Evolutionary conservation across 2,113 vertebrate genomes (phyloP), one percentile per base, ranked within the genome.

Genomic region (Ibidorhyncha struthersii): DNA sequence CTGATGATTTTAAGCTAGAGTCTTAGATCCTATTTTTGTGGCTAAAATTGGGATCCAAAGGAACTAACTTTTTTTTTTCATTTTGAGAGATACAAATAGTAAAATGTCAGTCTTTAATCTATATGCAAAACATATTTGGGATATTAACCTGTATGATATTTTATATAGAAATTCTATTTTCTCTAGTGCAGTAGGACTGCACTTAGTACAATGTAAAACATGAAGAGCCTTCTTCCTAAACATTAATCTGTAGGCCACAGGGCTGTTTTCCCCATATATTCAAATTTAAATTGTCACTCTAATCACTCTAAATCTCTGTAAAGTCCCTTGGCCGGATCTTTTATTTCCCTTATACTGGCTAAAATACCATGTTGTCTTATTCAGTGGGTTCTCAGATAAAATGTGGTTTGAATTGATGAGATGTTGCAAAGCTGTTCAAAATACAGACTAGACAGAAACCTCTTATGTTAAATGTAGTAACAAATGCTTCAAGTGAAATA

Each of bases 361-460:
- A 66, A 90, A 66, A 23, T 0, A 11, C 2, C 14, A 18, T 45
- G 29, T 90, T 80, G 66, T 77, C 67, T 77, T 93, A 95, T 96
- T 94, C 70, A 86, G 58, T 83, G 50, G 12, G 14, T 80, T 94
- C 49, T 77, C 49, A 82, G 62, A 96, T 80, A 85, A 96, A 94
- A 66, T 77, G 38, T 63, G 38, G 29, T 34, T 96, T 73, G 50
- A 91, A 91, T 71, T 96, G 84, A 91, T 80, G 86, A 87, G 74
- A 93, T 63, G 32, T 62, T 86, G 53, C 87, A 95, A 96, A 96
- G 74, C 82, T 77, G 26, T 85, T 91, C 78, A 86, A 94, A 96
- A 88, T 47, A 80, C 47, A 83, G 79, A 86, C 62, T 62, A 77
- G 58, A 73, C n/a, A 56, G 81, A 90, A 96, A 83, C 26, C 32